Conservation (phyloP, 2,113 vertebrate genomes). For the Oncorhynchus nerka region DNA sequence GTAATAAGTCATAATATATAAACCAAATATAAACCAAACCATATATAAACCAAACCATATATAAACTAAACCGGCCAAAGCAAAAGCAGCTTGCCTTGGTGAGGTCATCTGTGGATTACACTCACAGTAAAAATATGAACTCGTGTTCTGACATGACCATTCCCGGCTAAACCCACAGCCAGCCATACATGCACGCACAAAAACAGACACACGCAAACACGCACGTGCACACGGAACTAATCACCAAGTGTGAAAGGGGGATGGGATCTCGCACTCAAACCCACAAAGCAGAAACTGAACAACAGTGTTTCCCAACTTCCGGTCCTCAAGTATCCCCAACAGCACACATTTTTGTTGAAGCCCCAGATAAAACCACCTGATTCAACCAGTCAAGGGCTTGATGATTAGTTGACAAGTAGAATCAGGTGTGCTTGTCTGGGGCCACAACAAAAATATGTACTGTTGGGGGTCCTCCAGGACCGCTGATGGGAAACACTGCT, state of each 20-base stretch:
- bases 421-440: too few species aligned
- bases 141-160: not conserved
- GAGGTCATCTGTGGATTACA: constrained; percentile 12
- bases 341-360: too few species aligned
- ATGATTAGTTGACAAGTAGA: too few species aligned
- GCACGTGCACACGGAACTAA: not conserved
- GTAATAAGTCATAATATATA: constrained; percentile 2
- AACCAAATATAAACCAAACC: constrained; percentile 4
- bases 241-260: not conserved
- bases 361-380: too few species aligned
- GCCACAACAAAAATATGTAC: too few species aligned
- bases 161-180: not conserved
- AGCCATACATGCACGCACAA: not conserved
- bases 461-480: too few species aligned
- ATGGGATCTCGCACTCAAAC: too few species aligned
- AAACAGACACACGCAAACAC: not conserved
- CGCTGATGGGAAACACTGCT: not conserved
- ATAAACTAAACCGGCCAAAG: not conserved
- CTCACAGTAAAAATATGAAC: not conserved
- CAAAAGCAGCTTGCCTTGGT: not conserved
- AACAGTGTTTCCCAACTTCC: too few species aligned
- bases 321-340: too few species aligned
- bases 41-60: constrained; percentile 13
- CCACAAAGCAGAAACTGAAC: not conserved
- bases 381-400: too few species aligned